Conservation (phyloP, 2,797 vertebrate species). For the Percopsis omiscomaycus region DNA sequence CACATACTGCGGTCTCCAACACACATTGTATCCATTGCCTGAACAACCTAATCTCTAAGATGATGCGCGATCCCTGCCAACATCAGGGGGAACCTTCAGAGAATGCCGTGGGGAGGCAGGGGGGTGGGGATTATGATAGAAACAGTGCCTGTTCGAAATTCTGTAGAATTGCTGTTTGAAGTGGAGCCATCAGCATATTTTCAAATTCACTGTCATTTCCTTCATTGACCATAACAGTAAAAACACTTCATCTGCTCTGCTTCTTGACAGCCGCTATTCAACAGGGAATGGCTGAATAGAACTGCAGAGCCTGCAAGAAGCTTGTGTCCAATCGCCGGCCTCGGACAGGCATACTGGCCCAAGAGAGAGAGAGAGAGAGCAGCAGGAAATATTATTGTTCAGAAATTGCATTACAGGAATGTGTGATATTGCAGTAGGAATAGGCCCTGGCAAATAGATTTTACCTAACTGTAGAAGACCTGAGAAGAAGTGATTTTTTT, state of each 20-base stretch:
- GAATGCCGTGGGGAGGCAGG: not conserved
- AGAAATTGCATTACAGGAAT: slow-evolving; percentile 72
- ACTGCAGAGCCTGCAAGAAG: slow-evolving; percentile 53
- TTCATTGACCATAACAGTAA: slow-evolving; percentile 70
- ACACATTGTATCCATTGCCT: slow-evolving; percentile 32
- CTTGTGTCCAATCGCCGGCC: slow-evolving; percentile 59
- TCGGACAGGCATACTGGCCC: slow-evolving; percentile 27
- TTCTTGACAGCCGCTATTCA: slow-evolving; percentile 61
- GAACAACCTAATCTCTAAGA: slow-evolving; percentile 32
- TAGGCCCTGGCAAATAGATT: slow-evolving; percentile 33
- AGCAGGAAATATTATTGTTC: slow-evolving; percentile 55
- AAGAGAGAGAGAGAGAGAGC: slow-evolving; percentile 36
- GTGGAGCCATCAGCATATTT: slow-evolving; percentile 75
- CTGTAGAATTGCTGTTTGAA: slow-evolving; percentile 59
- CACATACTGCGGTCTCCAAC: slow-evolving; percentile 17
- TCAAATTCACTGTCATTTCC: slow-evolving; percentile 70
- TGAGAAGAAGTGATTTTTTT: slow-evolving; percentile 10
- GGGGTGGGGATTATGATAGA: slow-evolving; percentile 15
- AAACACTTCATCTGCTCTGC: slow-evolving; percentile 64
- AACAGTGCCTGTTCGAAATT: slow-evolving; percentile 52
- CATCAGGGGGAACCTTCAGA: slow-evolving; percentile 38
- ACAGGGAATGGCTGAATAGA: slow-evolving; percentile 58
- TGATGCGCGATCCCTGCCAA: slow-evolving; percentile 38
- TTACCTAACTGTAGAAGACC: slow-evolving; percentile 50
- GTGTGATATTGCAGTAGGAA: slow-evolving; percentile 50